A percentile compares a stretch with the other conserved stretches of the same genome.
Conservation (phyloP, 2,888 invertebrate genomes). For the Euzophera pinguis region DNA sequence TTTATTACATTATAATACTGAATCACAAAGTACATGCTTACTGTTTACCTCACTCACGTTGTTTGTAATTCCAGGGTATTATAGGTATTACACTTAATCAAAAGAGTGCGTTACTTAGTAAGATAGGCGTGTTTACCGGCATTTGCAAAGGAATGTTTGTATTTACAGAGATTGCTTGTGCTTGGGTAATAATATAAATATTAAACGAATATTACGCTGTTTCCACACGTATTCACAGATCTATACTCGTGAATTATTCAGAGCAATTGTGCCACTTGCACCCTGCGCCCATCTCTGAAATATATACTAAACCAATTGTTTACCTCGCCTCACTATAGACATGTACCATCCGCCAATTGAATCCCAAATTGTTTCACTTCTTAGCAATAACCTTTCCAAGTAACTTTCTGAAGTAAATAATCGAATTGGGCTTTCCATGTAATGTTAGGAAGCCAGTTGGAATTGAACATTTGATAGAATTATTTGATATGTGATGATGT, state of each 20-base stretch:
- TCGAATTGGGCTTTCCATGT: slow-evolving; percentile 17
- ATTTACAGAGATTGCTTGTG: slow-evolving; percentile 48
- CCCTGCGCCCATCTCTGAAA: slow-evolving; percentile 25
- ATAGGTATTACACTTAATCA: slow-evolving; percentile 33
- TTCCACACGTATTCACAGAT: slow-evolving; percentile 64
- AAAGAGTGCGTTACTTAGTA: slow-evolving; percentile 37
- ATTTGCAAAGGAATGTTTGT: slow-evolving; percentile 45
- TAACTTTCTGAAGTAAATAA: slow-evolving; percentile 16
- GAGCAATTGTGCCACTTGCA: slow-evolving; percentile 34
- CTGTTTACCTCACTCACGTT: slow-evolving; percentile 21
- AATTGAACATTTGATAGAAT: not conserved
- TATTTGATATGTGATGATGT: too few species aligned
- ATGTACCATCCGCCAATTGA: slow-evolving; percentile 21
- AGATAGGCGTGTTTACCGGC: slow-evolving; percentile 38
- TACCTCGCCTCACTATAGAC: slow-evolving; percentile 38
- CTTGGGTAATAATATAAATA: slow-evolving; percentile 63
- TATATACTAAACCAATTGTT: slow-evolving; percentile 41
- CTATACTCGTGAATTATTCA: slow-evolving; percentile 66
- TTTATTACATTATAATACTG: slow-evolving; percentile 29
- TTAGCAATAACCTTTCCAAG: slow-evolving; percentile 18
- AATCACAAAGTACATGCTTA: slow-evolving; percentile 16
- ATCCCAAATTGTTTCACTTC: slow-evolving; percentile 14
- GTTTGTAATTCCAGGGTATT: slow-evolving; percentile 27
- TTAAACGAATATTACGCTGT: slow-evolving; percentile 64
- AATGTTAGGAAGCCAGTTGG: not conserved